These are phyloP conservation scores for human DNA, from an alignment of 2,113 vertebrate genomes.

Conservation along the genomic window DNA sequence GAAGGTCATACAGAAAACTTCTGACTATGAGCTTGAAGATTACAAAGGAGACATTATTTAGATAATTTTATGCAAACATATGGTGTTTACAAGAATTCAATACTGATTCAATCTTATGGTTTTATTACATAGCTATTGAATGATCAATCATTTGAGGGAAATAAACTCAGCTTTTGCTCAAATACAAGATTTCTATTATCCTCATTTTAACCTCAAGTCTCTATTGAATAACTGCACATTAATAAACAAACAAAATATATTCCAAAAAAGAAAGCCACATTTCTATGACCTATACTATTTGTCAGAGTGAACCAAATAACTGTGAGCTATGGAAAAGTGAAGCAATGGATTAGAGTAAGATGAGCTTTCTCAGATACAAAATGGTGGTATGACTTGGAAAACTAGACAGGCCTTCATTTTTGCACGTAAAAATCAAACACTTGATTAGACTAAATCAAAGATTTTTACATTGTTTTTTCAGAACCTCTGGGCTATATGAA, in stretches of 20 bases:
- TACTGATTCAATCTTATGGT: slow-evolving; percentile 51
- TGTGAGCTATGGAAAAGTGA: background rate
- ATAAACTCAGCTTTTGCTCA: slow-evolving; percentile 58
- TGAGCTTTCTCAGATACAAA: background rate
- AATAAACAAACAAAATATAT: slow-evolving; percentile 10
- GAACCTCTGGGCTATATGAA: background rate
- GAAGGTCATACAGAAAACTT: slow-evolving; percentile 55
- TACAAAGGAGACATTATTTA: slow-evolving; percentile 39
- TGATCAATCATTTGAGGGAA: slow-evolving; percentile 61
- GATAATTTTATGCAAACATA: slow-evolving; percentile 56
- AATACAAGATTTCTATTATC: background rate
- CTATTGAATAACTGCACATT: slow-evolving; percentile 10
- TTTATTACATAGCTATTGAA: slow-evolving; percentile 50
- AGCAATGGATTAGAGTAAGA: background rate
- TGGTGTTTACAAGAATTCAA: slow-evolving; percentile 59
- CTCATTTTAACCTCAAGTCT: background rate
- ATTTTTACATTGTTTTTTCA: background rate
- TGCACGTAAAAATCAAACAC: background rate
- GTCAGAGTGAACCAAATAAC: background rate
- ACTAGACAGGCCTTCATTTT: background rate
- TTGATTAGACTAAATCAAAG: background rate
- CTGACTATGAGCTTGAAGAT: slow-evolving; percentile 34
- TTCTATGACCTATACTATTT: background rate
- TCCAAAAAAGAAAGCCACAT: background rate
- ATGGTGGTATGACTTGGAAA: background rate